Evolutionary conservation across 1,140 invertebrate species (phyloP).

Genomic region (Drosophila pruinosa): DNA sequence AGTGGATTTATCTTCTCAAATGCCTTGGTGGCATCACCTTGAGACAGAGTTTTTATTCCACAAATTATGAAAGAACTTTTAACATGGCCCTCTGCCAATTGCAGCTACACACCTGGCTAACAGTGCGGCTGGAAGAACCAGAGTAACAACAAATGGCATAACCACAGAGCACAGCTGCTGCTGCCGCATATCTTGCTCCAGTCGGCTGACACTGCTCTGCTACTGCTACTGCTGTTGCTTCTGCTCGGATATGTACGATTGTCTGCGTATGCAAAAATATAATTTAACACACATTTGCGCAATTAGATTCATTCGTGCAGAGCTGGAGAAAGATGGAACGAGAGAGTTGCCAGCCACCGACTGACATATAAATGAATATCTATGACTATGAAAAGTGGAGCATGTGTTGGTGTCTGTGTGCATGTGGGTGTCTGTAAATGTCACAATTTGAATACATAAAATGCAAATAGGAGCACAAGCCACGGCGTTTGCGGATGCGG

Average conservation of each 20-base stretch:
- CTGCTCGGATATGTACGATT: constrained; percentile 48
- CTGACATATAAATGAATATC: constrained; percentile 78
- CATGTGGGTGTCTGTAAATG: constrained; percentile 65
- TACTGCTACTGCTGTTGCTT: constrained; percentile 8
- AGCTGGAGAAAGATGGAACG: constrained; percentile 22
- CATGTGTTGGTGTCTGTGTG: constrained; percentile 23
- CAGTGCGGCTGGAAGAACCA: constrained; percentile 25
- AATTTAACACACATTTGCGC: constrained; percentile 81
- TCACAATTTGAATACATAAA: constrained; percentile 81
- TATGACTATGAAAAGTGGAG: constrained; percentile 59
- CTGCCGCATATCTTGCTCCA: no score
- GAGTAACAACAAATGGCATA: constrained; percentile 42
- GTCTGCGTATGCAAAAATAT: constrained; percentile 80
- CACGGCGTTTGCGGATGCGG: not conserved
- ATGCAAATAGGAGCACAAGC: constrained; percentile 68
- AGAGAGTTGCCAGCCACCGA: constrained; percentile 12
- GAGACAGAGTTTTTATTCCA: not conserved
- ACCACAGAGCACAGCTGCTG: constrained; percentile 42
- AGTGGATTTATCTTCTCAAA: no score
- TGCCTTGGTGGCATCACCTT: not conserved
- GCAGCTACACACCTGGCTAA: constrained; percentile 17
- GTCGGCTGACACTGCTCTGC: no score
- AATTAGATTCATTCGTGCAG: constrained; percentile 78
- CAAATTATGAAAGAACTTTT: not conserved
- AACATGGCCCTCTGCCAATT: constrained; percentile 20